Percentiles rank a stretch among this genome's conserved stretches.
These are phyloP conservation scores for Leptodactylus fallax DNA, from an alignment of 2,797 vertebrate species.

Conservation along the genomic window DNA sequence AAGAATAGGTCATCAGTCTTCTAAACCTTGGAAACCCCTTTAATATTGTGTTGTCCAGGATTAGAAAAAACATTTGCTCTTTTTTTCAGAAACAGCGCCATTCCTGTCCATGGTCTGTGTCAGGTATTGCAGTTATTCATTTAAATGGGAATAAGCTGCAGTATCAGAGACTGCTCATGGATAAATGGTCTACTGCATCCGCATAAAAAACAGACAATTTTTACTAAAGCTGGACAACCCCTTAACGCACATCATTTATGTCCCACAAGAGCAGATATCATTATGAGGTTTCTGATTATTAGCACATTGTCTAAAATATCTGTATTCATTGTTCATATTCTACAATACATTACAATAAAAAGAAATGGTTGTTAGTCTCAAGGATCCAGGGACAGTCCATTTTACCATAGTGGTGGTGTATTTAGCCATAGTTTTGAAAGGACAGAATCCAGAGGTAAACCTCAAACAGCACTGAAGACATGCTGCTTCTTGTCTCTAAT, in stretches of 20 bases:
- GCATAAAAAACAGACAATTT: too few relatives aligned
- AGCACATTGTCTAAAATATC: neutral
- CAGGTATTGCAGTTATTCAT: neutral
- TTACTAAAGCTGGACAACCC: too few relatives aligned
- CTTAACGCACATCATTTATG: neutral
- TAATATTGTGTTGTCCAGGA: neutral
- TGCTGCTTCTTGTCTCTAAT: slow-evolving; percentile 61
- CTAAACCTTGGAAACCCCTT: too few relatives aligned
- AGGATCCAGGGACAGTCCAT: neutral
- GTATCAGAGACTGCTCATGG: neutral
- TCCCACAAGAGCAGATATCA: neutral
- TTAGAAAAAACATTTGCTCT: neutral
- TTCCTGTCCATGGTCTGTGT: neutral
- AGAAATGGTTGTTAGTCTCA: neutral
- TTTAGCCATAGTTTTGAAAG: neutral
- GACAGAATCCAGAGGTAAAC: slow-evolving; percentile 35
- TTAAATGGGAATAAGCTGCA: neutral
- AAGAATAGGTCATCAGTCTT: too few relatives aligned
- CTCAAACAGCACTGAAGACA: slow-evolving; percentile 48
- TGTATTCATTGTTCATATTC: neutral
- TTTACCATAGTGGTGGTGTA: neutral
- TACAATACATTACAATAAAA: neutral
- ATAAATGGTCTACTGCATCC: too few relatives aligned
- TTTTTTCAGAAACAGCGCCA: neutral
- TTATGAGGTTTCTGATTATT: neutral